A percentile compares a stretch with the other conserved stretches of the same genome.
Evolutionary conservation across 2,113 vertebrate species (phyloP).

Genomic region (Cinclus mexicanus): DNA sequence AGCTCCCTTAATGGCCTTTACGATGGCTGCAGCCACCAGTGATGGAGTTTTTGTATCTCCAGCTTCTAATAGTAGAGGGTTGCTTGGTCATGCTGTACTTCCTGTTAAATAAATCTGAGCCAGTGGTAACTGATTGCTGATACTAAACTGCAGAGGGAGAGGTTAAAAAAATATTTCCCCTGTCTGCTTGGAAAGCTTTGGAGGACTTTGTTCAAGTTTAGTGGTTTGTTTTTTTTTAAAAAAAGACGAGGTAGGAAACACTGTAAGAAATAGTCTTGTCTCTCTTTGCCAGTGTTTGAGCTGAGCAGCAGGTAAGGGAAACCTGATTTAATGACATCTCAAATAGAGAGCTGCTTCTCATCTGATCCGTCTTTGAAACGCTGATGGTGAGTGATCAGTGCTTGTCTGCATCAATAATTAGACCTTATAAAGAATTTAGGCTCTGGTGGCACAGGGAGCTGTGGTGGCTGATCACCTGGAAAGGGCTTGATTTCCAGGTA

Average conservation of each 20-base stretch:
- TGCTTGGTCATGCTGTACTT: slow-evolving; percentile 6
- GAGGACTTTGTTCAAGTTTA: neutral
- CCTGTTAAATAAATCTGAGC: slow-evolving; percentile 43
- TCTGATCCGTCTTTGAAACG: neutral
- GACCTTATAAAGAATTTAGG: slow-evolving; percentile 3
- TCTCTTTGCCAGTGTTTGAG: neutral
- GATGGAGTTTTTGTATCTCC: slow-evolving; percentile 45
- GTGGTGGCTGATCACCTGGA: neutral
- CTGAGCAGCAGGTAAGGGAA: neutral
- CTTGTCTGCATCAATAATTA: slow-evolving; percentile 1
- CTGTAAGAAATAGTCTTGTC: neutral
- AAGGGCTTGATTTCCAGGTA: slow-evolving; percentile 11
- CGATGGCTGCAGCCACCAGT: neutral
- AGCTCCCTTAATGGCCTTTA: slow-evolving; percentile 61
- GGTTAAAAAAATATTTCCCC: neutral
- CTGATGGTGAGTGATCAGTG: neutral
- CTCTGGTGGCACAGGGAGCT: neutral
- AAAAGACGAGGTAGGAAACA: neutral
- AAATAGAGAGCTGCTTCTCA: neutral
- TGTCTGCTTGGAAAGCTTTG: neutral
- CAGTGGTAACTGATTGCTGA: neutral
- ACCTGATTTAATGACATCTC: neutral
- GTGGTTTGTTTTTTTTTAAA: neutral
- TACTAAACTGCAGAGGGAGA: neutral
- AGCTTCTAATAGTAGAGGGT: neutral